Evolutionary conservation across 2,888 invertebrate species (phyloP).

Genomic region (Agrypnus murinus): DNA sequence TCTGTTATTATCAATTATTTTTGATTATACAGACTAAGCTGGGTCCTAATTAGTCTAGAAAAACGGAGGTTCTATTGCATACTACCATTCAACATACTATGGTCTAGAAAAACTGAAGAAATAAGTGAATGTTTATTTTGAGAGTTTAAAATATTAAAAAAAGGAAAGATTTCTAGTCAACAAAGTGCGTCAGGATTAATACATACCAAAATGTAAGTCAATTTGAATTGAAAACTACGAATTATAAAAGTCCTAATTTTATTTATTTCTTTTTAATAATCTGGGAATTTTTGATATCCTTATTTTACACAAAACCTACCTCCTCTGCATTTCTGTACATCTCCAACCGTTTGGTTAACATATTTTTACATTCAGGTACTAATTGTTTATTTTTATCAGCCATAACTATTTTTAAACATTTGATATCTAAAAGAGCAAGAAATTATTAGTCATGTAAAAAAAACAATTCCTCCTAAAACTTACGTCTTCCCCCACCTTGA

Average conservation of each 20-base stretch:
- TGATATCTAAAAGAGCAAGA: slow-evolving; percentile 81
- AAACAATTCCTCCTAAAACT: slow-evolving; percentile 66
- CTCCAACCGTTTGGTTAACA: slow-evolving; percentile 87
- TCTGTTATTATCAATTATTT: no score
- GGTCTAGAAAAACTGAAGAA: no score
- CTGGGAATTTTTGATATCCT: neutral
- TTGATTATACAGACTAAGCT: no score
- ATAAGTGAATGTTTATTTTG: no score
- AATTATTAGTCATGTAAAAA: slow-evolving; percentile 20
- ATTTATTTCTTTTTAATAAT: neutral
- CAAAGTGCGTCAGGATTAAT: no score
- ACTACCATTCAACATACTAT: no score
- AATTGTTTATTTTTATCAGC: slow-evolving; percentile 81
- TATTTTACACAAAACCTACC: slow-evolving; percentile 69
- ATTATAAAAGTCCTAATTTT: neutral
- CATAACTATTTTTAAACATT: slow-evolving; percentile 82
- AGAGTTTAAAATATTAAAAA: no score
- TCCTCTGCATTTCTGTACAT: slow-evolving; percentile 93
- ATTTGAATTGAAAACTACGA: neutral
- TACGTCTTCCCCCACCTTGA: slow-evolving; percentile 94
- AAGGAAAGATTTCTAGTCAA: no score
- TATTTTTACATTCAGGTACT: slow-evolving; percentile 84
- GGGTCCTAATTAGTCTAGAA: no score
- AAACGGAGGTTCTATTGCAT: no score
- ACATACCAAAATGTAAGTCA: no score